Conservation (phyloP, 2,113 vertebrate genomes). For the Athene noctua region DNA sequence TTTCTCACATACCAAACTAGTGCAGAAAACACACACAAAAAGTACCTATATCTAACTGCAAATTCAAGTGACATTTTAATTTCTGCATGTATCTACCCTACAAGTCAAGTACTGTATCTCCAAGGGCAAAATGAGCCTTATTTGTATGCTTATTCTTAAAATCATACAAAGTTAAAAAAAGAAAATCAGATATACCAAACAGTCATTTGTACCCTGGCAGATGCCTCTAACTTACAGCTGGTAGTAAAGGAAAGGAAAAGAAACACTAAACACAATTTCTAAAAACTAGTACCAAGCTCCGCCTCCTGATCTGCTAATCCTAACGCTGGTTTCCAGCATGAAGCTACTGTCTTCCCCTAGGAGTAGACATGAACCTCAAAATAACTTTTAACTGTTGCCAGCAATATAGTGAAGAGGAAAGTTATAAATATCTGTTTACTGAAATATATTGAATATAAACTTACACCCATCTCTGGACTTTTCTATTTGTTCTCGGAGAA, state of each 20-base stretch:
- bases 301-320: neutral
- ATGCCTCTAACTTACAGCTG: neutral
- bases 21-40: neutral
- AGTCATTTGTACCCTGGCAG: neutral
- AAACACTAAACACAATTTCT: neutral
- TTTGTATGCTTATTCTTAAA: neutral
- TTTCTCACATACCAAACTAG: neutral
- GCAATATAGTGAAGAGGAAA: neutral
- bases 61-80: neutral
- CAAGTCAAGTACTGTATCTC: neutral
- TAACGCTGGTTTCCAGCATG: neutral
- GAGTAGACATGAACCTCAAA: neutral
- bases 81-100: neutral
- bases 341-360: neutral
- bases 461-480: constrained; percentile 94
- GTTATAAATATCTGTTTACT: neutral
- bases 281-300: neutral
- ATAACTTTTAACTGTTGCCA: neutral
- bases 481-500: constrained; percentile 89
- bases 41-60: accelerated
- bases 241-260: neutral
- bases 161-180: neutral
- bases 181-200: neutral
- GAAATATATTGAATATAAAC: constrained; percentile 19
- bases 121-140: neutral